These are phyloP conservation scores for Lampropteryx suffumata DNA, from an alignment of 2,888 invertebrate genomes.

Conservation along the genomic window DNA sequence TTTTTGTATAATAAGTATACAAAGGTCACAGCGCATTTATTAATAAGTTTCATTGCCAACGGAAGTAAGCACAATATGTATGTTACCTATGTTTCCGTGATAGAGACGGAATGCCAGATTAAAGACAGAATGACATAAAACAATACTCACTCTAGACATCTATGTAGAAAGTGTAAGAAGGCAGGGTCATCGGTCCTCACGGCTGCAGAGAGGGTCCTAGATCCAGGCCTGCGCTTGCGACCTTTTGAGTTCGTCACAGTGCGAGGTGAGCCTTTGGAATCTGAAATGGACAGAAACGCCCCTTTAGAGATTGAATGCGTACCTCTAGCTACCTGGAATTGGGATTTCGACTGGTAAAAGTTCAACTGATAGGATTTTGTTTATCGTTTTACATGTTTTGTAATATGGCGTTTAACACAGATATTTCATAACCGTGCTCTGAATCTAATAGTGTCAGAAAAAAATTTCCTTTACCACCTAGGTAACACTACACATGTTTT, in stretches of 20 bases:
- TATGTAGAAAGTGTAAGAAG: slow-evolving; percentile 95
- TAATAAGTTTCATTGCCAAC: no score
- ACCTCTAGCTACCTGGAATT: not conserved
- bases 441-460: not conserved
- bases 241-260: slow-evolving; percentile 97
- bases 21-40: no score
- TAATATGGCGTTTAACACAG: not conserved
- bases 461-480: not conserved
- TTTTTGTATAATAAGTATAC: no score
- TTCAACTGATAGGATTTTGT: not conserved
- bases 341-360: not conserved
- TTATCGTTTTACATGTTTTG: not conserved
- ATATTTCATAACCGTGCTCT: not conserved
- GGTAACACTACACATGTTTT: no score
- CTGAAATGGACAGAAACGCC: slow-evolving; percentile 66
- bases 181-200: slow-evolving; percentile 93
- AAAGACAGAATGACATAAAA: not conserved
- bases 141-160: slow-evolving; percentile 93
- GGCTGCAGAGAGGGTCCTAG: slow-evolving; percentile 90
- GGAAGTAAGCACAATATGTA: no score
- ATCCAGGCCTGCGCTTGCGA: slow-evolving; percentile 93
- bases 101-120: no score
- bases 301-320: no score
- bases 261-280: slow-evolving; percentile 95
- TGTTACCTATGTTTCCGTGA: no score